phyloP scores from a whole-genome alignment of 1,140 invertebrate genomes.

The Drosophila insularis region DNA sequence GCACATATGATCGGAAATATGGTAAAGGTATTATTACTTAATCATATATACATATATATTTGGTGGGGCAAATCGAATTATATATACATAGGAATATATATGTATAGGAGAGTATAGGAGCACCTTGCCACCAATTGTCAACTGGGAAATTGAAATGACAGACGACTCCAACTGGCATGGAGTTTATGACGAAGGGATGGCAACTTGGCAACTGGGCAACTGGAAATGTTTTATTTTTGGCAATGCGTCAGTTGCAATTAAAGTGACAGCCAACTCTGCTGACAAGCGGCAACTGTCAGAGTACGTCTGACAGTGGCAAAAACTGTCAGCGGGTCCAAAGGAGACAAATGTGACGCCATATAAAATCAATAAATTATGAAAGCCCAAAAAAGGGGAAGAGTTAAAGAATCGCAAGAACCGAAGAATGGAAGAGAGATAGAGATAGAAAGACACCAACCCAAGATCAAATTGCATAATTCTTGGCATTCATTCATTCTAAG shows the following conservation, averaged over 20 bases:
- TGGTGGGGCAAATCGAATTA: slow-evolving; percentile 14
- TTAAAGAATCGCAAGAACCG: background rate
- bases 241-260: slow-evolving; percentile 79
- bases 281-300: slow-evolving; percentile 78
- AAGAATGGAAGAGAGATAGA: background rate
- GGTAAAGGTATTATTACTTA: slow-evolving; percentile 67
- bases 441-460: background rate
- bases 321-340: slow-evolving; percentile 70
- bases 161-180: slow-evolving; percentile 27
- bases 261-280: slow-evolving; percentile 60
- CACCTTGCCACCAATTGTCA: slow-evolving; percentile 60
- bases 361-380: slow-evolving; percentile 81
- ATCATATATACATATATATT: slow-evolving; percentile 46
- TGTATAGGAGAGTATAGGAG: slow-evolving; percentile 11
- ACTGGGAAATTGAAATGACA: slow-evolving; percentile 72
- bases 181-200: slow-evolving; percentile 52
- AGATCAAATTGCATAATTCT: slow-evolving; percentile 62
- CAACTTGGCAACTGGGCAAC: slow-evolving; percentile 17
- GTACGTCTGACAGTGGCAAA: slow-evolving; percentile 71
- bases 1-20: slow-evolving; percentile 16
- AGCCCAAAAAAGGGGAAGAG: slow-evolving; percentile 23
- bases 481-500: slow-evolving; percentile 58
- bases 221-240: slow-evolving; percentile 57
- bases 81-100: background rate
- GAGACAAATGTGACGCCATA: slow-evolving; percentile 79